phyloP scores from a whole-genome alignment of 2,113 vertebrate species.

The Grammomys dolichurus region DNA sequence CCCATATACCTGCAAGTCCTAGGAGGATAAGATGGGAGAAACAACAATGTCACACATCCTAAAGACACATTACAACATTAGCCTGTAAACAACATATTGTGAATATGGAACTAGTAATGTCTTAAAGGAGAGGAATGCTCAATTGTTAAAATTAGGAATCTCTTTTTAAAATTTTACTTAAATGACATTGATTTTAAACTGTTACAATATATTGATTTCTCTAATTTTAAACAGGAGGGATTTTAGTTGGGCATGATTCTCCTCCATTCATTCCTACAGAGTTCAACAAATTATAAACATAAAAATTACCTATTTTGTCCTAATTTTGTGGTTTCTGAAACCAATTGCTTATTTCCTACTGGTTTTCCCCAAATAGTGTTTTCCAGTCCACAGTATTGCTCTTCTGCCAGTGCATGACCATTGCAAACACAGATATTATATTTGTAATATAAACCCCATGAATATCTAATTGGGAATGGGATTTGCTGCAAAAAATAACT shows the following conservation, averaged over 20 bases:
- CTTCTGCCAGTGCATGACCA: background rate
- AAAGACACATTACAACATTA: background rate
- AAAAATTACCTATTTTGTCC: slow-evolving; percentile 8
- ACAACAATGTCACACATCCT: background rate
- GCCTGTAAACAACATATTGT: background rate
- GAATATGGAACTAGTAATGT: background rate
- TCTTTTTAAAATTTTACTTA: background rate
- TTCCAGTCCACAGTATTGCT: background rate
- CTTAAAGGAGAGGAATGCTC: background rate
- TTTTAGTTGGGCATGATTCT: background rate
- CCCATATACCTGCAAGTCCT: background rate
- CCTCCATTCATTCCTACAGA: background rate
- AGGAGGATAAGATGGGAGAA: background rate
- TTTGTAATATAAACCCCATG: background rate
- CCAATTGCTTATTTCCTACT: background rate
- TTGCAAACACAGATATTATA: background rate
- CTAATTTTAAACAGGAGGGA: background rate
- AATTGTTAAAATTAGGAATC: background rate
- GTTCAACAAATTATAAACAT: background rate
- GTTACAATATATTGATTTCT: background rate
- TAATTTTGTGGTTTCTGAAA: slow-evolving; percentile 39
- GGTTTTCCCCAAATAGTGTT: background rate
- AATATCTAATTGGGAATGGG: background rate
- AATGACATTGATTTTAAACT: slow-evolving; percentile 26
- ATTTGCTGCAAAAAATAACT: background rate